phyloP scores from a whole-genome alignment of 2,113 vertebrate genomes.

The Malurus melanocephalus region DNA sequence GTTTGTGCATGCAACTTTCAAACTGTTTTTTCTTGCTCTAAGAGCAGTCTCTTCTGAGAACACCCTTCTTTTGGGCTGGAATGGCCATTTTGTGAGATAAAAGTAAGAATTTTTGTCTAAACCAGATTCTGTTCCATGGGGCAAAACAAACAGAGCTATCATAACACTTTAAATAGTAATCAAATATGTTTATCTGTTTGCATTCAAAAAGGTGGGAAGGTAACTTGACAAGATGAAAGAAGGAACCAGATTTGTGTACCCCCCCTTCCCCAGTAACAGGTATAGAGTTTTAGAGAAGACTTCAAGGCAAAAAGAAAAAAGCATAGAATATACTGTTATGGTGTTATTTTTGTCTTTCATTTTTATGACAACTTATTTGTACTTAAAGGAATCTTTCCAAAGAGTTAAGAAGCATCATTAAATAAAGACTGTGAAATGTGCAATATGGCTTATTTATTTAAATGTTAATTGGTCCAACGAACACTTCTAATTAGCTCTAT shows the following conservation, averaged over 20 bases:
- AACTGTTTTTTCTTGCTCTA: slow-evolving; percentile 1
- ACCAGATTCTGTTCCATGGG: slow-evolving; percentile 67
- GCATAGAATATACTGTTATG: slow-evolving; percentile 74
- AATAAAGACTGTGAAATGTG: slow-evolving; percentile 98
- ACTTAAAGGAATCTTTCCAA: slow-evolving; percentile 86
- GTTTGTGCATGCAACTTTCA: slow-evolving; percentile 8
- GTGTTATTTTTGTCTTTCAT: slow-evolving; percentile 85
- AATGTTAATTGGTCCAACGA: slow-evolving; percentile 94
- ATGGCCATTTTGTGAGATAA: slow-evolving; percentile 63
- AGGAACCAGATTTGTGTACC: slow-evolving; percentile 50
- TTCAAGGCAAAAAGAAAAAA: slow-evolving; percentile 75
- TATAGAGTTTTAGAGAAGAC: slow-evolving; percentile 69
- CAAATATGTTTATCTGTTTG: slow-evolving; percentile 75
- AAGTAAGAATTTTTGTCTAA: slow-evolving; percentile 54
- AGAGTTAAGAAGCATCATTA: slow-evolving; percentile 96
- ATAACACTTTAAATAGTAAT: slow-evolving; percentile 78
- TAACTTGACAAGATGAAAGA: slow-evolving; percentile 67
- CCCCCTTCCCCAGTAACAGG: slow-evolving; percentile 55
- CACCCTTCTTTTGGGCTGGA: slow-evolving; percentile 4
- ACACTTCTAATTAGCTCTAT: slow-evolving; percentile 98
- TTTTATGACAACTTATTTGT: slow-evolving; percentile 86
- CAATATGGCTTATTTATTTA: slow-evolving; percentile 98
- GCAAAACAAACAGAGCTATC: slow-evolving; percentile 75
- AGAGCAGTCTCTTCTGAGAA: slow-evolving; percentile 21
- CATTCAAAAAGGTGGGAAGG: slow-evolving; percentile 69